Conservation (phyloP, 2,888 invertebrate genomes). For the Amphipyra tragopoginis region DNA sequence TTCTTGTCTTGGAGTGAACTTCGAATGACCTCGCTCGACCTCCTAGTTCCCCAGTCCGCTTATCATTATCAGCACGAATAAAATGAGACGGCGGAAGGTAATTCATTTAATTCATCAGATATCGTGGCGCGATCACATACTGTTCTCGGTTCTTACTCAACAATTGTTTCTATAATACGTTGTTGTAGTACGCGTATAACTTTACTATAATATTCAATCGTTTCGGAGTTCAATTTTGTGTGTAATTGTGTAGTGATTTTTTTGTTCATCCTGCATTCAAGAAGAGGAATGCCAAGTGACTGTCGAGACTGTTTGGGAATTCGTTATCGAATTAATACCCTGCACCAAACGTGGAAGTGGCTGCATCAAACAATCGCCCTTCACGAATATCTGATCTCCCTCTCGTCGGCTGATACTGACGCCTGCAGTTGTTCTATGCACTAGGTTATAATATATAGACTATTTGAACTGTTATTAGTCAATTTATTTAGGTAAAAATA, state of each 20-base stretch:
- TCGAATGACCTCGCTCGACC: conserved; percentile 88
- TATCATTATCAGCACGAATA: conserved; percentile 86
- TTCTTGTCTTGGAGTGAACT: conserved; percentile 83
- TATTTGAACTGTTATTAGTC: conserved; percentile 69
- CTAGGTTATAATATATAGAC: conserved; percentile 72
- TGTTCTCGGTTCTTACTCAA: conserved; percentile 42
- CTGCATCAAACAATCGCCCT: conserved; percentile 96
- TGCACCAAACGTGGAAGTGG: conserved; percentile 99
- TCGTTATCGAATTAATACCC: conserved; percentile 95
- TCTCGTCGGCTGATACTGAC: conserved; percentile 94
- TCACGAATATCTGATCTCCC: conserved; percentile 96
- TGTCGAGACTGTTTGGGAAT: conserved; percentile 96
- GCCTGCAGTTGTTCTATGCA: conserved; percentile 72
- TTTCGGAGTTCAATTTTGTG: conserved; percentile 61
- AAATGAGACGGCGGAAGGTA: conserved; percentile 83
- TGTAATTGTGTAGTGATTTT: conserved; percentile 81
- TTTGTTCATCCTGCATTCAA: conserved; percentile 86
- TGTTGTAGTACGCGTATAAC: conserved; percentile 41
- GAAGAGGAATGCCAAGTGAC: conserved; percentile 92
- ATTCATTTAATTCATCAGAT: conserved; percentile 77
- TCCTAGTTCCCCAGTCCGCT: conserved; percentile 83
- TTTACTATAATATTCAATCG: conserved; percentile 48
- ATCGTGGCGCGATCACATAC: conserved; percentile 72
- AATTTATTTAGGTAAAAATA: conserved; percentile 60
- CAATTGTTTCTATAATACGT: conserved; percentile 29